phyloP scores from a whole-genome alignment of 1,140 invertebrate species.

The Harlomillsia oculata region DNA sequence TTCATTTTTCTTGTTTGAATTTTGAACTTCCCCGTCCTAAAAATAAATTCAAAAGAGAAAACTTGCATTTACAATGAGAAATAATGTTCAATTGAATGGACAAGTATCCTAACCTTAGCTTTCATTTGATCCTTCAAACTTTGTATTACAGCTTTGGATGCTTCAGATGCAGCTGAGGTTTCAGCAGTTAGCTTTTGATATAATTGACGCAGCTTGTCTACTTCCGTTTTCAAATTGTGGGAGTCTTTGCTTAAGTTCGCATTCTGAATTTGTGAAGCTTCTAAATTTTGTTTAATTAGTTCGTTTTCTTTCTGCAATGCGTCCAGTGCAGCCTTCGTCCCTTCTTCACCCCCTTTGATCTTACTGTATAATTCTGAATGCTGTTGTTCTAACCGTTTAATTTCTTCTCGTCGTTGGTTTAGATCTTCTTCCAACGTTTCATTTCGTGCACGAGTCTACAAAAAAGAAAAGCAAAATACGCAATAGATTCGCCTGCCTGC shows the following conservation, averaged over 20 bases:
- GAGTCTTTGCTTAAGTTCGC: conserved; percentile 5
- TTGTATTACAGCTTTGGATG: conserved; percentile 1
- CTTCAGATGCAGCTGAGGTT: background rate
- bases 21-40: too few species aligned
- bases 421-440: conserved; percentile 5
- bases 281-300: conserved; percentile 12
- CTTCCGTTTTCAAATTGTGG: conserved; percentile 16
- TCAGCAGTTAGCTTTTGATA: conserved; percentile 9
- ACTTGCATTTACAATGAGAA: too few species aligned
- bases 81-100: too few species aligned
- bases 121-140: conserved; percentile 10
- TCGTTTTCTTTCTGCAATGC: conserved; percentile 22
- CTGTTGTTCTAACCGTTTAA: conserved; percentile 7
- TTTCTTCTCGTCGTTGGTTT: conserved; percentile 12
- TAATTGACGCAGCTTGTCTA: conserved; percentile 12
- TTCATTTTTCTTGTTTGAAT: too few species aligned
- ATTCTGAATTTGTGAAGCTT: conserved; percentile 13
- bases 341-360: conserved; percentile 26
- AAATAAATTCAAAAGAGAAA: too few species aligned
- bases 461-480: background rate
- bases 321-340: conserved; percentile 14
- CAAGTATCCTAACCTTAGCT: conserved; percentile 14
- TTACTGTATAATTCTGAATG: conserved; percentile 13
- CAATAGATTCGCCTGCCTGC: background rate
- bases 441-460: background rate